These are phyloP conservation scores for Adineta ricciae DNA, from an alignment of 2,888 invertebrate genomes.

Conservation along the genomic window DNA sequence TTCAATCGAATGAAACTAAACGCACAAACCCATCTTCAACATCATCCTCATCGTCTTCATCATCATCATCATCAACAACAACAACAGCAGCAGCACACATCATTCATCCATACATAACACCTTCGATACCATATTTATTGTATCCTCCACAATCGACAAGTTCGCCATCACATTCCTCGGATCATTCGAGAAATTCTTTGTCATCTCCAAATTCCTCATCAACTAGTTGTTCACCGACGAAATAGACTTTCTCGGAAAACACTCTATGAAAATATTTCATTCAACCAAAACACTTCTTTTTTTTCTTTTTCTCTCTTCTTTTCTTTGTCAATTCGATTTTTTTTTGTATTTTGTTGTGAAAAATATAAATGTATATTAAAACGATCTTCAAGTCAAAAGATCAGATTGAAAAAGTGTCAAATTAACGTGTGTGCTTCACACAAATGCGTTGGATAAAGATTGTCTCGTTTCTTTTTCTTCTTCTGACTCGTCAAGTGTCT, in stretches of 20 bases:
- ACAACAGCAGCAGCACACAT: not conserved
- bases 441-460: not conserved
- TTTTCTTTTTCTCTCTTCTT: not conserved
- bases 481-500: not conserved
- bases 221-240: not conserved
- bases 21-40: not conserved
- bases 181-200: conserved; percentile 7
- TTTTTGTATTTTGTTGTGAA: not conserved
- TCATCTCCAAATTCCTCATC: not conserved
- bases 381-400: conserved; percentile 7
- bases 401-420: not conserved
- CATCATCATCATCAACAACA: too few species aligned
- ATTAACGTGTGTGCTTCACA: conserved; percentile 11
- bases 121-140: not conserved
- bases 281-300: not conserved
- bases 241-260: not conserved
- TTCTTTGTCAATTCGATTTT: not conserved
- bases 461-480: not conserved
- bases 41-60: too few species aligned
- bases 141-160: not conserved
- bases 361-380: conserved; percentile 13
- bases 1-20: conserved; percentile 19
- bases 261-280: too few species aligned
- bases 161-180: not conserved
- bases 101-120: not conserved